A percentile compares a stretch with the other conserved stretches of the same genome.
Evolutionary conservation across 2,888 invertebrate species (phyloP).

Genomic region (Agrochola macilenta): DNA sequence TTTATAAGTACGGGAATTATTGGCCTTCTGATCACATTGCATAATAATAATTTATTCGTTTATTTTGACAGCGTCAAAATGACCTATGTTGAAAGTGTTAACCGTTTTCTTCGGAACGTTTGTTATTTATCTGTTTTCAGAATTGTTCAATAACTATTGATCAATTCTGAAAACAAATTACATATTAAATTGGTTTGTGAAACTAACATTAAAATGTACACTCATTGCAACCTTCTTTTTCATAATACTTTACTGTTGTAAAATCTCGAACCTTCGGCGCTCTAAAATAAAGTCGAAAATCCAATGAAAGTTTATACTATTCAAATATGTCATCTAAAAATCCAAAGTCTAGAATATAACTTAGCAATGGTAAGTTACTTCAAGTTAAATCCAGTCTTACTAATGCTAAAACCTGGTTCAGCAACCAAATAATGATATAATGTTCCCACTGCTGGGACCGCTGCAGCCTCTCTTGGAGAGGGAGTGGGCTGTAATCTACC

Average conservation of each 20-base stretch:
- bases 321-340: background rate
- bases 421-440: background rate
- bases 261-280: background rate
- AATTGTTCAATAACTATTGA: constrained; percentile 1
- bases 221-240: background rate
- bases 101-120: background rate
- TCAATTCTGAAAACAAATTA: constrained; percentile 6
- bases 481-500: background rate
- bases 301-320: background rate
- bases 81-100: background rate
- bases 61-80: background rate
- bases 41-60: background rate
- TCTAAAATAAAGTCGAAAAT: background rate
- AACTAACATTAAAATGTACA: background rate
- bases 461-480: background rate
- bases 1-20: no score
- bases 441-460: background rate
- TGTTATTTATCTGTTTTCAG: constrained; percentile 6
- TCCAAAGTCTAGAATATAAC: background rate
- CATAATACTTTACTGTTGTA: background rate
- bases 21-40: no score
- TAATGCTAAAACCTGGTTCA: background rate
- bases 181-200: background rate
- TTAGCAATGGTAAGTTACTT: background rate
- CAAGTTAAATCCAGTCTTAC: background rate